Conservation (phyloP, 2,113 vertebrate genomes). For the Corythaeola cristata region DNA sequence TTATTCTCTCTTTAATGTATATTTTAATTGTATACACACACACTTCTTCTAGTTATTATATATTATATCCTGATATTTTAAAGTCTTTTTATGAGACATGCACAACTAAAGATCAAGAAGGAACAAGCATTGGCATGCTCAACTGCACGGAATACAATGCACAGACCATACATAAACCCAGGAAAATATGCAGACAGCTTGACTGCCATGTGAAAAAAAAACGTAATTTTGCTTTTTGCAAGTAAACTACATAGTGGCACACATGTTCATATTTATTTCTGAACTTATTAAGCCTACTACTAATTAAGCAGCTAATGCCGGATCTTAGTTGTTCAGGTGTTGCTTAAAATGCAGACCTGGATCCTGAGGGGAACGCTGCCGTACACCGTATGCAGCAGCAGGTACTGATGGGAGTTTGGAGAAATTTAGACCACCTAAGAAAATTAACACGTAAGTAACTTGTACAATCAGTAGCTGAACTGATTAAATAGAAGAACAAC, state of each 20-base stretch:
- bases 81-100: not conserved
- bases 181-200: not conserved
- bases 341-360: not conserved
- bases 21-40: not conserved
- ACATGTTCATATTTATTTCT: not conserved
- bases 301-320: not conserved
- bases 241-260: not conserved
- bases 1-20: not conserved
- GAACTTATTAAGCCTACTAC: not conserved
- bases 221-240: not conserved
- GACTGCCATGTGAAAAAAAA: not conserved
- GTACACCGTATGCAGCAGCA: not conserved
- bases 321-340: not conserved
- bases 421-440: not conserved
- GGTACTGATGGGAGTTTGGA: not conserved
- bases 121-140: not conserved
- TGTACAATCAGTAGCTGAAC: not conserved
- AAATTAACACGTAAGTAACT: not conserved
- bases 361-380: not conserved
- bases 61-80: not conserved
- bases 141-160: not conserved
- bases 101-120: not conserved
- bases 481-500: not conserved
- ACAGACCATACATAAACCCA: rapidly evolving
- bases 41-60: not conserved